Percentiles rank a stretch among this genome's conserved stretches.
These are phyloP conservation scores for Percopsis omiscomaycus DNA, from an alignment of 2,797 vertebrate species.

Conservation along the genomic window DNA sequence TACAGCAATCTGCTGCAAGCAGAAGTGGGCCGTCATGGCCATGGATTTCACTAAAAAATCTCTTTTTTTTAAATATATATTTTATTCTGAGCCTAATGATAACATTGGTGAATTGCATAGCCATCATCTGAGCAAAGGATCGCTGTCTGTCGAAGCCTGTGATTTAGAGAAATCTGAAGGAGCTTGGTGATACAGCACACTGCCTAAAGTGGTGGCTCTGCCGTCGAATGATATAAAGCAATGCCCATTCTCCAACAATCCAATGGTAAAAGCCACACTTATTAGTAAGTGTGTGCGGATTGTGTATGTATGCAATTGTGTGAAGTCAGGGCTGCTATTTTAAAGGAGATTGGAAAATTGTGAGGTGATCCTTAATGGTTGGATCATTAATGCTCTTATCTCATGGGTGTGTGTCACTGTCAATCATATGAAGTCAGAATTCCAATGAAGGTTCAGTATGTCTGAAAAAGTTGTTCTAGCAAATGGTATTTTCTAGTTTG, in stretches of 20 bases:
- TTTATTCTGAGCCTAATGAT: constrained; percentile 20
- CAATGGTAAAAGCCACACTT: constrained; percentile 40
- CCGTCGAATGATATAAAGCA: constrained; percentile 37
- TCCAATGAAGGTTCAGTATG: too few species aligned
- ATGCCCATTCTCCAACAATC: constrained; percentile 33
- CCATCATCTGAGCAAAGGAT: constrained; percentile 27
- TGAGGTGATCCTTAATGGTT: too few species aligned
- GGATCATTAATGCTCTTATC: too few species aligned
- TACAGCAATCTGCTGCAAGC: too few species aligned
- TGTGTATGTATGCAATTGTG: neutral
- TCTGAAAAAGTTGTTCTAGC: too few species aligned
- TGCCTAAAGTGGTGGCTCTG: constrained; percentile 41
- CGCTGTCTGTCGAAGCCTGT: constrained; percentile 18
- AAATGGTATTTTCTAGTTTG: too few species aligned
- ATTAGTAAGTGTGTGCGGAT: constrained; percentile 7
- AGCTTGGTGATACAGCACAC: constrained; percentile 16
- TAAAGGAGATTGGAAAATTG: constrained; percentile 25
- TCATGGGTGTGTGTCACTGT: too few species aligned
- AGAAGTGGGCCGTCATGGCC: too few species aligned
- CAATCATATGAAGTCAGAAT: too few species aligned
- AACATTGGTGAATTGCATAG: constrained; percentile 24
- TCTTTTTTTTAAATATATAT: neutral
- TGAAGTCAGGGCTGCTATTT: constrained; percentile 25
- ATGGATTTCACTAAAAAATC: constrained; percentile 9
- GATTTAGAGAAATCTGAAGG: constrained; percentile 25